A percentile compares a stretch with the other conserved stretches of the same genome.
Evolutionary conservation across 1,140 invertebrate genomes (phyloP).

Genomic region (Trichonephila clavata): DNA sequence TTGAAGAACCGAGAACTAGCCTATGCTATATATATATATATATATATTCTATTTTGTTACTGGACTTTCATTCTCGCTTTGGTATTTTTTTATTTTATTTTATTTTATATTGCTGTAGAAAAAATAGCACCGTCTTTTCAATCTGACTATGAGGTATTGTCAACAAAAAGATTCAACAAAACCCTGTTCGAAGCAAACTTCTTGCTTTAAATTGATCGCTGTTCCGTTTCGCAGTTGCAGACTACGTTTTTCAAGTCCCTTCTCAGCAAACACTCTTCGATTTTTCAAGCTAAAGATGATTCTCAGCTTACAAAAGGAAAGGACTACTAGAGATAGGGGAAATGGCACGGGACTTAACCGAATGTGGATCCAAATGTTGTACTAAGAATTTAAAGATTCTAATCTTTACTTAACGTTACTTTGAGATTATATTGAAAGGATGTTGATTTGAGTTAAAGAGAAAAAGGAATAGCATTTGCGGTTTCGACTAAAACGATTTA

Average conservation of each 20-base stretch:
- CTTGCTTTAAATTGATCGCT: constrained; percentile 70
- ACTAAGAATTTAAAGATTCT: neutral
- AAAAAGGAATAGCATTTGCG: too few relatives aligned
- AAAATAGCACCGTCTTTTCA: constrained; percentile 69
- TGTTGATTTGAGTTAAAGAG: too few relatives aligned
- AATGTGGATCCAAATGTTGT: constrained; percentile 6
- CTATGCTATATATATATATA: constrained; percentile 36
- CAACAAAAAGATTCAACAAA: constrained; percentile 75
- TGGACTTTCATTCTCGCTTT: constrained; percentile 51
- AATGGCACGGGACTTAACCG: constrained; percentile 6
- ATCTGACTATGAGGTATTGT: constrained; percentile 74
- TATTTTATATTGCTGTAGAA: neutral
- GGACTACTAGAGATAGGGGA: constrained; percentile 29
- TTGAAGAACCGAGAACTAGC: constrained; percentile 38
- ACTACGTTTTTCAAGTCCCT: constrained; percentile 53
- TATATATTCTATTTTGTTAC: constrained; percentile 19
- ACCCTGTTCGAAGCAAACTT: constrained; percentile 34
- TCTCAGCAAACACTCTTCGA: constrained; percentile 72
- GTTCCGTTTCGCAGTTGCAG: constrained; percentile 54
- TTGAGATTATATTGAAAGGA: neutral
- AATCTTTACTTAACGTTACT: neutral
- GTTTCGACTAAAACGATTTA: too few relatives aligned
- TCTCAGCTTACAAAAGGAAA: constrained; percentile 49
- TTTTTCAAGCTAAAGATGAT: constrained; percentile 62
- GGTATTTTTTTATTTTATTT: neutral